phyloP scores from a whole-genome alignment of 2,888 invertebrate species.

The Clivina fossor region DNA sequence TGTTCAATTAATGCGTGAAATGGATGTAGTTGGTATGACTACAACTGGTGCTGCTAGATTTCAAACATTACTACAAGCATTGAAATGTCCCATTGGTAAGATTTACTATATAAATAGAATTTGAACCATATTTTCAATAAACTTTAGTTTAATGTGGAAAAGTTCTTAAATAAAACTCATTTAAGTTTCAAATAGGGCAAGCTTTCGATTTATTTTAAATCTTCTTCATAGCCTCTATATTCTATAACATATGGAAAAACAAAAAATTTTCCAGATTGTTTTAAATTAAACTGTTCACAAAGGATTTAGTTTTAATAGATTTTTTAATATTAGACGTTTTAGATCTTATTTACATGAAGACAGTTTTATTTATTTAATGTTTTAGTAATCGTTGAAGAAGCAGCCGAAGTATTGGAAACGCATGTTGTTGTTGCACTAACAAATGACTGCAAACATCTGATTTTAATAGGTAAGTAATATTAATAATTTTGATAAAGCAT shows the following conservation, averaged over 20 bases:
- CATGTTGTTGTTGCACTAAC: conserved; percentile 81
- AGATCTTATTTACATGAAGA: too few species aligned
- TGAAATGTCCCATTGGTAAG: conserved; percentile 66
- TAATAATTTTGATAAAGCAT: neutral
- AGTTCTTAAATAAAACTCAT: too few species aligned
- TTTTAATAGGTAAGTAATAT: conserved; percentile 69
- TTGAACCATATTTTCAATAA: conserved; percentile 2
- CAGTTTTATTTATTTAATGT: conserved; percentile 42
- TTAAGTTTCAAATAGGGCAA: too few species aligned
- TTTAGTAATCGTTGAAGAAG: conserved; percentile 82
- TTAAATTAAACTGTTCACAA: too few species aligned
- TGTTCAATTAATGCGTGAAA: conserved; percentile 57
- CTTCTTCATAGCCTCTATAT: too few species aligned
- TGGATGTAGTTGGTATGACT: conserved; percentile 71
- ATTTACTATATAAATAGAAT: conserved; percentile 3
- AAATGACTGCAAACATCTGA: conserved; percentile 72
- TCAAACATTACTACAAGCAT: conserved; percentile 61
- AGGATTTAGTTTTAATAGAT: too few species aligned
- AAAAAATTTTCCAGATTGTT: too few species aligned
- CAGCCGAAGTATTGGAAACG: conserved; percentile 83
- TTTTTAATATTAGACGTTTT: neutral
- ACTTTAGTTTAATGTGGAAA: too few species aligned
- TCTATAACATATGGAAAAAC: too few species aligned
- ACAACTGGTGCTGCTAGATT: conserved; percentile 75
- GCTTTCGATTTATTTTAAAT: too few species aligned